Evolutionary conservation across 2,888 invertebrate species (phyloP), one percentile per base, ranked within the genome.

Genomic region (Athalia rosae): DNA sequence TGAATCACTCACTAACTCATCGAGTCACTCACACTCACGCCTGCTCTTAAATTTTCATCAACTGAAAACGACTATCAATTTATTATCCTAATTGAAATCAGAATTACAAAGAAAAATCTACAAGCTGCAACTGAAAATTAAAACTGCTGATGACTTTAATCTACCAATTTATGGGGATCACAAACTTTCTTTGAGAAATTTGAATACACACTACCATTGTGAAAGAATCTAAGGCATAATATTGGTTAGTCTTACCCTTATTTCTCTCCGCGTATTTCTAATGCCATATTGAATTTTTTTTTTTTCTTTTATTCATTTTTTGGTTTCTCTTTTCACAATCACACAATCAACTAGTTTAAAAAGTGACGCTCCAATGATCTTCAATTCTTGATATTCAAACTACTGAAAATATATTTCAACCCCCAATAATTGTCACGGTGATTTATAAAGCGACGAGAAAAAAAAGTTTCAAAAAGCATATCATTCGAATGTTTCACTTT

Each of bases 401-500:
- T 61, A 13, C 41, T 13, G 3, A 58, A 58, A 71, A 58, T 71
- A 71, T 71, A 71, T 71, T 71, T 71, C 71, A 71, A 58, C 71
- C 15, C 58, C 45, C 58, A 3, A 6, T 11, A 58, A 67, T 67
- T 28, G 71, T 58, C 71, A 56, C 43, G 58, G 13, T 71, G 58
- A 13, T 11, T 45, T 6, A 71, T 56, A 58, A 56, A 61, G n/a
- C n/a, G n/a, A 53, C n/a, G n/a, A 11, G 11, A 53, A 11, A 53
- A 8, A 53, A 61, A n/a, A 61, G 58, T 71, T 56, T 58, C 9
- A 58, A 56, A 71, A 56, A 45, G 71, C 71, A 71, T 71, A 71
- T 71, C 71, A 71, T 71, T 71, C 43, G n/a, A 58, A 71, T 43
- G 71, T 71, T 58, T 71, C 71, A 56, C 58, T 71, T 71, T 71